These are phyloP conservation scores for Ifrita kowaldi DNA, from an alignment of 2,113 vertebrate genomes.

Conservation along the genomic window DNA sequence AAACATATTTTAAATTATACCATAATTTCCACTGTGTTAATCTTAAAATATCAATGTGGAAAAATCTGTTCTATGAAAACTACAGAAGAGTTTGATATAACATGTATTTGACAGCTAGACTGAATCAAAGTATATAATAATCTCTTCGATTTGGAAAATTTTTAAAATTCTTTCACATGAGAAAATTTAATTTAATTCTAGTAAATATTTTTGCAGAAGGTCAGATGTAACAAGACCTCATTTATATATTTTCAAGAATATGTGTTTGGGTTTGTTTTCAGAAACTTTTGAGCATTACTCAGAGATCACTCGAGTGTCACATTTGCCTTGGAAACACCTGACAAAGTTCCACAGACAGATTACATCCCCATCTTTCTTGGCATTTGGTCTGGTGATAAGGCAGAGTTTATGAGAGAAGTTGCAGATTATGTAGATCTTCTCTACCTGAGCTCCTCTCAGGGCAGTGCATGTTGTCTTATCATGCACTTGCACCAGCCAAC, in stretches of 20 bases:
- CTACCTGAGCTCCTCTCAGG: background rate
- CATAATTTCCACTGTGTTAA: background rate
- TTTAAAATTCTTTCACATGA: background rate
- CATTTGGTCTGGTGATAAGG: background rate
- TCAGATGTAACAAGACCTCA: background rate
- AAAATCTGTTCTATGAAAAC: background rate
- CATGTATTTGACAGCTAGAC: background rate
- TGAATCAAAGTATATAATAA: background rate
- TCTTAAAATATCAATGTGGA: background rate
- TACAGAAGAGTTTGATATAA: background rate
- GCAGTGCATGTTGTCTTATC: background rate
- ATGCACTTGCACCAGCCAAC: background rate
- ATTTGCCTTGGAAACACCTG: background rate
- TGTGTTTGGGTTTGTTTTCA: background rate
- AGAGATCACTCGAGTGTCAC: background rate
- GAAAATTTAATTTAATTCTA: background rate
- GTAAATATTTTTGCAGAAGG: background rate
- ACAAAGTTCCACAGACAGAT: background rate
- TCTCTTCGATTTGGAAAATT: background rate
- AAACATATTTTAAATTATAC: background rate
- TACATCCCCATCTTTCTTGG: background rate
- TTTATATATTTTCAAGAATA: background rate
- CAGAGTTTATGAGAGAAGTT: background rate
- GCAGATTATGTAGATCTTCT: background rate
- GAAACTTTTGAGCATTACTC: background rate